Base-by-base conservation (phyloP, 37 sponge, comb jelly and placozoan species). In the Petrosia ficiformis region DNA sequence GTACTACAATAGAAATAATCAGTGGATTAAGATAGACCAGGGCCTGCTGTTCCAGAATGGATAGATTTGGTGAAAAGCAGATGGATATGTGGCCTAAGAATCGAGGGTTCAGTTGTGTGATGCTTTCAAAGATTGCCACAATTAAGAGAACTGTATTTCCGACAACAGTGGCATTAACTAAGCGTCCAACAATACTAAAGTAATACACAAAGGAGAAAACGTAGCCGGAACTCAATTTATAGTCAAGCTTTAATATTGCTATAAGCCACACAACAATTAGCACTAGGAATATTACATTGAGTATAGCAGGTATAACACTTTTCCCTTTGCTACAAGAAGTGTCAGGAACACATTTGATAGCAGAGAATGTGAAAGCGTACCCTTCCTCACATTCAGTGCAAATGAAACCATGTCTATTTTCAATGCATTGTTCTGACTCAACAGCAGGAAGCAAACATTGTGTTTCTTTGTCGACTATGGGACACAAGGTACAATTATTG, bases 161-260 rank as follows among this genome's bases (percentile, higher is more conserved):
- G 5, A 32, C 54, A 25, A 52, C 24, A 4, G 1, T 25, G 26
- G 73, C 29, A 11, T 48, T 48, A 0, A 44, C 28, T 6, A 72
- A 10, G 22, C 29, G 11, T 28, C 29, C n/a, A 29, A 72, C 54
- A 4, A 72, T 41, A 16, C 73, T 72, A 56, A 72, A 72, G 54
- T 72, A 72, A 56, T 72, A 72, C 0, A 72, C 48, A 24, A 72
- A 72, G 26, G 73, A 48, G 22, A 44, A 72, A 25, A 44, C 32
- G 31, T 44, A 48, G 0, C 73, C 73, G 0, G 73, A 5, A 3
- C 73, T 41, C 3, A 72, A 14, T 11, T 44, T 26, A 4, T n/a
- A 11, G 58, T 72, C 42, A 32, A 72, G 10, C 42, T 48, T 48
- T 32, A 72, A 22, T 19, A 72, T 43, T 2, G 48, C 4, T 32